Percentiles rank a stretch among this genome's conserved stretches.
These are phyloP conservation scores for Caenorhabditis elegans DNA, from an alignment of 1,140 invertebrate genomes.

Conservation along the genomic window WBcel235 BX284604.4:765501-766000, in stretches of 20 bases:
- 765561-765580: slow-evolving; percentile 66
- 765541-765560: slow-evolving; percentile 57
- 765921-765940: too few relatives aligned
- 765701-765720: slow-evolving; percentile 52
- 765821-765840: too few relatives aligned
- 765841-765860: too few relatives aligned
- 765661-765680: slow-evolving; percentile 52
- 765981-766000: too few relatives aligned
- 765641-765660: not conserved
- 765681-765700: slow-evolving; percentile 65
- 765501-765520: slow-evolving; percentile 62
- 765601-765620: slow-evolving; percentile 61
- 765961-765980: too few relatives aligned
- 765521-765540: slow-evolving; percentile 62
- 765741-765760: slow-evolving; percentile 48
- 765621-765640: slow-evolving; percentile 41
- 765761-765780: slow-evolving; percentile 57
- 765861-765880: too few relatives aligned
- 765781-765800: slow-evolving; percentile 61
- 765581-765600: slow-evolving; percentile 64
- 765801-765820: too few relatives aligned
- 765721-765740: slow-evolving; percentile 45
- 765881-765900: too few relatives aligned
- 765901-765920: too few relatives aligned
- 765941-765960: too few relatives aligned